Evolutionary conservation across 2,888 invertebrate genomes (phyloP), one percentile per base, ranked within the genome.

Genomic region (Choreutis nemorana): DNA sequence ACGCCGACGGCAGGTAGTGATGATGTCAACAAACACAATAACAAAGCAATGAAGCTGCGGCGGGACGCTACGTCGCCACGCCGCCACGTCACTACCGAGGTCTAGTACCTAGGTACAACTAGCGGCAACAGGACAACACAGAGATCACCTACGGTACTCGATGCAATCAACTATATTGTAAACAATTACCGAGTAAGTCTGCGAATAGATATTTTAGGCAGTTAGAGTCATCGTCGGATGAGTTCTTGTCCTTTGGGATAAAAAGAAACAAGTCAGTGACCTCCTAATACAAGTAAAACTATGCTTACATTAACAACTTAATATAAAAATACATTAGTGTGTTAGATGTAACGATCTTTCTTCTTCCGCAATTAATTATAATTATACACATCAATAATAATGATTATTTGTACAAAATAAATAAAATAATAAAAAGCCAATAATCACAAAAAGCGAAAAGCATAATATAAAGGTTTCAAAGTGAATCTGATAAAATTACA

Each of bases 161-260:
- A 62, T 55, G 61, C 60, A 52, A 47, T 42, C 40, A 45, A 37
- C 41, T 34, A 31, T 38, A 38, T 30, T 34, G 25, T 36, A 39
- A 48, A 46, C 36, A 61, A 64, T 84, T 85, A 84, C 84, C 84
- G 79, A 84, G 78, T 55, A 84, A 73, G 62, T 83, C 85, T 66
- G 83, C 84, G 73, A 85, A 83, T 66, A 85, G 81, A 73, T 84
- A 85, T 83, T 81, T 85, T 75, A 86, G 83, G 84, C 86, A 86
- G 84, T 83, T 84, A 78, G 82, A 81, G 72, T 83, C 73, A 57
- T 73, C 73, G 55, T 73, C 75, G 59, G 73, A 72, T 51, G 73
- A 65, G 49, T 63, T 66, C 66, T 61, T 56, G 55, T 67, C 73
- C 73, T 75, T 70, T 47, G 61, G 49, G 53, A 68, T 58, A 65